Base-by-base conservation (phyloP, 1,140 invertebrate genomes). In the Formica selysi region DNA sequence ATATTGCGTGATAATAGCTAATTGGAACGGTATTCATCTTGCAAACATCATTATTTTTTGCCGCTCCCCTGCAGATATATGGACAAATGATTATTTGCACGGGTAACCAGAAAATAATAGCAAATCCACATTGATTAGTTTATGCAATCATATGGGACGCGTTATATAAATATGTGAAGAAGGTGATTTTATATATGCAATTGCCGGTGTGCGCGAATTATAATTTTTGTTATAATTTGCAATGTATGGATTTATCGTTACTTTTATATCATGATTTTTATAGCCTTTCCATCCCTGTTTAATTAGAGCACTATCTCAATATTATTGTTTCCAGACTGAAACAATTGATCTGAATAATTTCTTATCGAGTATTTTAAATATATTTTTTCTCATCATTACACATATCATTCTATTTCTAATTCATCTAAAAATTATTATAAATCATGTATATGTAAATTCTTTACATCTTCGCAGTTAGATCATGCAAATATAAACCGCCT, bases 21-120 rank as follows among this genome's bases (percentile, higher is more conserved):
- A 32, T 62, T 26, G 26, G 38, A 62, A 11, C 22, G 19, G 59
- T 19, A 59, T 76, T 78, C 44, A 64, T 64, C 16, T 62, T 62
- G 22, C 74, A 76, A 64, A 76, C 38, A 44, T 38, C 32, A 62
- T 48, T 64, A n/a, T n/a, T 26, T 64, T 62, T 76, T 29, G 38
- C 10, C 41, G 48, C 8, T 32, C 22, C 7, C 16, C 3, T 29
- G 36, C 54, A 16, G 36, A 59, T 22, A 51, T 10, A 32, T 19
- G 54, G n/a, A 10, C 11, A 38, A 76, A 76, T 32, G 26, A 19
- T 76, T 61, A 11, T 76, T 36, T n/a, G 16, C 36, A 38, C 11
- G 13, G n/a, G 7, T 6, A 36, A 19, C 6, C 13, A 26, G 36
- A 59, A 76, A 76, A 36, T 38, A n/a, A 76, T 16, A 6, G 7